phyloP scores from a whole-genome alignment of 1,140 invertebrate genomes.

The Neuroterus valhalla region DNA sequence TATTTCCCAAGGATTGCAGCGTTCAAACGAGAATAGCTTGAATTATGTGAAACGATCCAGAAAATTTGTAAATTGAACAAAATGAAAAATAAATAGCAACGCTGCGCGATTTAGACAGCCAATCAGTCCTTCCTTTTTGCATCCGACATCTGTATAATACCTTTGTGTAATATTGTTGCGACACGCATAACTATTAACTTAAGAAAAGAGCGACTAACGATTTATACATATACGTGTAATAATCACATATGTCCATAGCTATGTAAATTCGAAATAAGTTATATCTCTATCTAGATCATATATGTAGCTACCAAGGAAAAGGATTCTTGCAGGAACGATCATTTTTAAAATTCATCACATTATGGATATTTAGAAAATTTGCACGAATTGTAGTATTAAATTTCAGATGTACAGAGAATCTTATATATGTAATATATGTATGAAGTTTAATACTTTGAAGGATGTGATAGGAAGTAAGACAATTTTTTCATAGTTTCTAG shows the following conservation, averaged over 20 bases:
- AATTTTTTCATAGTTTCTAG: neutral
- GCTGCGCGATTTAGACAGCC: conserved; percentile 47
- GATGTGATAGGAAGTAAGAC: neutral
- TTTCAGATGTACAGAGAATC: conserved; percentile 28
- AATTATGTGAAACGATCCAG: neutral
- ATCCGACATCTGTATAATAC: conserved; percentile 37
- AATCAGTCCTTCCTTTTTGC: conserved; percentile 54
- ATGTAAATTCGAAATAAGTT: conserved; percentile 27
- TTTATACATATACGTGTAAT: conserved; percentile 52
- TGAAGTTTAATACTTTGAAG: conserved; percentile 23
- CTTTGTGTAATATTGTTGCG: conserved; percentile 25
- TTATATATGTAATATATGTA: conserved; percentile 31
- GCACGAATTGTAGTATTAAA: conserved; percentile 29
- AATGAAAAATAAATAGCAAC: conserved; percentile 41
- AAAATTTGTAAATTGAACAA: conserved; percentile 37
- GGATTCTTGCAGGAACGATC: neutral
- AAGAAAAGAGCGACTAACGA: conserved; percentile 37
- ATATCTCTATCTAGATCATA: conserved; percentile 27
- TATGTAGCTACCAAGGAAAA: conserved; percentile 21
- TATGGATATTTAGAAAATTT: neutral
- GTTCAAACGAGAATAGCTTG: neutral
- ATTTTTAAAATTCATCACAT: neutral
- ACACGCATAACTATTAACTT: conserved; percentile 18
- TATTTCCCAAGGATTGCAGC: conserved; percentile 20
- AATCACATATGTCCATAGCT: conserved; percentile 38